These are phyloP conservation scores for Scaptomyza caliginosa DNA, from an alignment of 2,888 invertebrate genomes.

Conservation along the genomic window DNA sequence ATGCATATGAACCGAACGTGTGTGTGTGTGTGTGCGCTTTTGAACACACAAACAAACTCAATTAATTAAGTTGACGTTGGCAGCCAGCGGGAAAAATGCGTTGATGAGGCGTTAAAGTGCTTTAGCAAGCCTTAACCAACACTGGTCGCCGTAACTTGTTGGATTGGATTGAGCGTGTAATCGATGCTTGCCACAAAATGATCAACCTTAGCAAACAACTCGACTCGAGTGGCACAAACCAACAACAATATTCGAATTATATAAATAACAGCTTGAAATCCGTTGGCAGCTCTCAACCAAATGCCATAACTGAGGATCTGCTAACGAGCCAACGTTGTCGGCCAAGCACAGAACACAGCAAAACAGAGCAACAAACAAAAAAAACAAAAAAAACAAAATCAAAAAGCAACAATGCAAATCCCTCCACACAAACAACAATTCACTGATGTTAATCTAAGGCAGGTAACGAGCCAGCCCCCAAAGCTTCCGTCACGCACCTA, in stretches of 20 bases:
- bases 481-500: constrained; percentile 61
- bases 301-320: constrained; percentile 42
- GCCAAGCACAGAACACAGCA: constrained; percentile 9
- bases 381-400: constrained; percentile 15
- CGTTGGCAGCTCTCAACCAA: neutral
- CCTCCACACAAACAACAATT: constrained; percentile 53
- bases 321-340: constrained; percentile 46
- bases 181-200: constrained; percentile 37
- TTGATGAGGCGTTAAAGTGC: constrained; percentile 71
- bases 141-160: constrained; percentile 22
- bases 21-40: constrained; percentile 2
- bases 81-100: constrained; percentile 64
- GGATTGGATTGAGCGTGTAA: constrained; percentile 41
- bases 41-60: constrained; percentile 65
- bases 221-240: constrained; percentile 4
- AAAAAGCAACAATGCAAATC: constrained; percentile 57
- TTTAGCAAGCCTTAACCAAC: constrained; percentile 18
- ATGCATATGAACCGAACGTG: neutral
- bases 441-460: constrained; percentile 72
- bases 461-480: constrained; percentile 69
- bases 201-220: constrained; percentile 36
- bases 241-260: constrained; percentile 24
- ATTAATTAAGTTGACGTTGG: constrained; percentile 70
- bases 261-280: constrained; percentile 45
- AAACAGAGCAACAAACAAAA: constrained; percentile 20